Evolutionary conservation across 2,888 invertebrate species (phyloP).

Genomic region (Phaonia tiefii): DNA sequence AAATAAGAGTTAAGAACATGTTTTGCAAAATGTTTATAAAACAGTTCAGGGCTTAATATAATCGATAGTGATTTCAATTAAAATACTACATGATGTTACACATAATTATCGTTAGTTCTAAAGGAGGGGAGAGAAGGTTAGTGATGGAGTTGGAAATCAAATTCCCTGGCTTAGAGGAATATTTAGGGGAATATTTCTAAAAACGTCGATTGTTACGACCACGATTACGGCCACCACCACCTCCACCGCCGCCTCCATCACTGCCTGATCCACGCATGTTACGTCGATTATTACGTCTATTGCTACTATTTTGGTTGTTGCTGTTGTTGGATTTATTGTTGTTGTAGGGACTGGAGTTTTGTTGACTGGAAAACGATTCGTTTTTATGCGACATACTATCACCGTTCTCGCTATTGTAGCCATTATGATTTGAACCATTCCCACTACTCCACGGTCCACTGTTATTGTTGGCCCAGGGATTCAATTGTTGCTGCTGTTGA

Average conservation of each 20-base stretch:
- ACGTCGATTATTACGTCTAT: constrained; percentile 58
- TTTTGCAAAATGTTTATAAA: constrained; percentile 20
- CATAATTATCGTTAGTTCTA: constrained; percentile 9
- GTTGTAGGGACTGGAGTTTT: constrained; percentile 59
- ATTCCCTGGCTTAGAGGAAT: background rate
- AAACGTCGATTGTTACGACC: constrained; percentile 74
- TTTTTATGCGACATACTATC: constrained; percentile 68
- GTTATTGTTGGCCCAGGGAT: constrained; percentile 63
- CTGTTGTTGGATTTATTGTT: constrained; percentile 67
- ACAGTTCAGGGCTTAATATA: constrained; percentile 38
- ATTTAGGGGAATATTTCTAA: constrained; percentile 58
- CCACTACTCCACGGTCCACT: constrained; percentile 65
- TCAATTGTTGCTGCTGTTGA: constrained; percentile 39
- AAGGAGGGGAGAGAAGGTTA: constrained; percentile 24
- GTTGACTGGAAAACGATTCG: constrained; percentile 59
- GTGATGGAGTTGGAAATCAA: background rate
- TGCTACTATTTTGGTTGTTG: constrained; percentile 58
- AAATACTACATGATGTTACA: constrained; percentile 27
- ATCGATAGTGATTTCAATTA: constrained; percentile 19
- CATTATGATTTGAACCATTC: constrained; percentile 69
- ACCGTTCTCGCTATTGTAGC: constrained; percentile 67
- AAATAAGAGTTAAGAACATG: no score
- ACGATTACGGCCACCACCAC: constrained; percentile 72
- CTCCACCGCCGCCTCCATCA: constrained; percentile 67
- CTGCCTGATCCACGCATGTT: constrained; percentile 58